Evolutionary conservation across 1,140 invertebrate genomes (phyloP).

Genomic region (Zaprionus inermis): DNA sequence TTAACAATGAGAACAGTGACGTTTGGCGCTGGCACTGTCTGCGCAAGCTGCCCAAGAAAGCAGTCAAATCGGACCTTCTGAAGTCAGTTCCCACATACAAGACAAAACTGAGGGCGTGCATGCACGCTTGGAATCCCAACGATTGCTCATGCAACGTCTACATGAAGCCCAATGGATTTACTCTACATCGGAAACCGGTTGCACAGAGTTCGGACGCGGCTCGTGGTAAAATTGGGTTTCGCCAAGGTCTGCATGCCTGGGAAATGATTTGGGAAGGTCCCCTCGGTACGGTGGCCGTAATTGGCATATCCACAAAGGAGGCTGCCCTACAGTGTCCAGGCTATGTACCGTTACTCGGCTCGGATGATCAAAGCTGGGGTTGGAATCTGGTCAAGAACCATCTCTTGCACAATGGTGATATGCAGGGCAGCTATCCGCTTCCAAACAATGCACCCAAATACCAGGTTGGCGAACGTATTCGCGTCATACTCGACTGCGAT

Average conservation of each 20-base stretch:
- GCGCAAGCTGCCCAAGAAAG: conserved; percentile 94
- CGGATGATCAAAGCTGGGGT: conserved; percentile 98
- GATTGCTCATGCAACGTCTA: conserved; percentile 99
- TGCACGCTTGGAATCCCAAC: conserved; percentile 98
- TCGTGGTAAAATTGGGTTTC: conserved; percentile 97
- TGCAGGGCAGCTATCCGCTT: conserved; percentile 97
- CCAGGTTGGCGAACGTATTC: conserved; percentile 98
- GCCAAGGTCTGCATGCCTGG: conserved; percentile 97
- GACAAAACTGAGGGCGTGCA: conserved; percentile 96
- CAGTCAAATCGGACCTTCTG: conserved; percentile 95
- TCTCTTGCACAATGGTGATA: conserved; percentile 98
- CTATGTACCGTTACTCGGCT: conserved; percentile 96
- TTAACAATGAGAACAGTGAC: conserved; percentile 97
- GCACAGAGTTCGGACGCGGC: conserved; percentile 99
- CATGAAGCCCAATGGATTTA: conserved; percentile 98
- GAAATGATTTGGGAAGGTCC: conserved; percentile 99
- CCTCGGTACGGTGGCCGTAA: conserved; percentile 96
- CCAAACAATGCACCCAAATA: conserved; percentile 99
- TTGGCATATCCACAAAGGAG: conserved; percentile 98
- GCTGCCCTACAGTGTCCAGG: conserved; percentile 95
- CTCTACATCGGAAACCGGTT: conserved; percentile 98
- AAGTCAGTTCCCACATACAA: conserved; percentile 96
- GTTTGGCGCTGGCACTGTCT: conserved; percentile 97
- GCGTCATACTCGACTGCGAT: conserved; percentile 99
- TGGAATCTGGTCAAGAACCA: conserved; percentile 99